These are phyloP conservation scores for Lepilemur septentrionalis DNA, from an alignment of 2,797 vertebrate species.

Conservation along the genomic window DNA sequence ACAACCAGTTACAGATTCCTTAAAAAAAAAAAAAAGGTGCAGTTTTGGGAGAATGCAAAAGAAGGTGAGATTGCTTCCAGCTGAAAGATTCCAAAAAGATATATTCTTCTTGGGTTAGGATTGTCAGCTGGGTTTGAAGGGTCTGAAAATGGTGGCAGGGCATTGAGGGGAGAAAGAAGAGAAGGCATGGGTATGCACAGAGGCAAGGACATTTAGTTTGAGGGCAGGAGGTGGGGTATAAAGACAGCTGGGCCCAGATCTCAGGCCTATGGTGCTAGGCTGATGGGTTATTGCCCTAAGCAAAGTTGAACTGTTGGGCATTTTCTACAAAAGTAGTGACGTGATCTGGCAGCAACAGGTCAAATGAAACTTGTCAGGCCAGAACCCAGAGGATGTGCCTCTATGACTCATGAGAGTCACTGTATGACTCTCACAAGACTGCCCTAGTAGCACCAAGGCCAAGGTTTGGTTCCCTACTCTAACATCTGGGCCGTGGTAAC, in stretches of 20 bases:
- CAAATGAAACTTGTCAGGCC: background rate
- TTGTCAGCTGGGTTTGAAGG: background rate
- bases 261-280: background rate
- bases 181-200: background rate
- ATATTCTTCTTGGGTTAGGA: background rate
- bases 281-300: background rate
- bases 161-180: background rate
- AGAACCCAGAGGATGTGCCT: background rate
- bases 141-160: background rate
- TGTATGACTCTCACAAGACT: background rate
- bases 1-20: background rate
- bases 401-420: background rate
- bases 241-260: background rate
- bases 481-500: background rate
- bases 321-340: background rate
- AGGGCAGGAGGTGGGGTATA: background rate
- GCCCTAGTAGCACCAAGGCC: background rate
- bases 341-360: background rate
- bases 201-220: background rate
- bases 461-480: background rate
- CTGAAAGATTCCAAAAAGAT: background rate
- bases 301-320: background rate
- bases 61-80: background rate
- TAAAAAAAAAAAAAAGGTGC: background rate
- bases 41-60: background rate